Evolutionary conservation across 2,797 vertebrate genomes (phyloP).

Genomic region (Acipenser transmontanus): DNA sequence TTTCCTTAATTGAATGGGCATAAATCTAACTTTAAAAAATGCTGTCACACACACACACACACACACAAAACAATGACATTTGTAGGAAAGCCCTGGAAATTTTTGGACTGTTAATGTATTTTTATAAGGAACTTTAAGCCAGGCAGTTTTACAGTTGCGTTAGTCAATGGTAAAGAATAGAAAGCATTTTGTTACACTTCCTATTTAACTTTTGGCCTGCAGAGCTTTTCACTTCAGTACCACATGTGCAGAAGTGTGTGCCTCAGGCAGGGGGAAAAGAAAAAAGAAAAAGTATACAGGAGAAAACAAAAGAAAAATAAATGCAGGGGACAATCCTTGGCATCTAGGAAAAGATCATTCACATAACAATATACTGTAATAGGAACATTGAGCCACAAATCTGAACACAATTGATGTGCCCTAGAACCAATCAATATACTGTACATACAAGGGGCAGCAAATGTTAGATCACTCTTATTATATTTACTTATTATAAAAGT

Average conservation of each 20-base stretch:
- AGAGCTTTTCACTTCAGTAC: background rate
- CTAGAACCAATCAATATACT: slow-evolving; percentile 27
- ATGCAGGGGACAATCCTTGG: slow-evolving; percentile 22
- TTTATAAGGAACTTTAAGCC: too few species aligned
- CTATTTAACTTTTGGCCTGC: background rate
- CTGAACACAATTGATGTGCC: too few species aligned
- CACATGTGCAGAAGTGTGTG: background rate
- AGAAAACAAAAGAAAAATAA: slow-evolving; percentile 4
- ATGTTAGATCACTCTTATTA: too few species aligned
- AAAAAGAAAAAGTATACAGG: background rate
- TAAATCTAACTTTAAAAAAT: background rate
- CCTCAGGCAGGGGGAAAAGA: background rate
- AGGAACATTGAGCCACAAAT: background rate
- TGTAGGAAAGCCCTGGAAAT: background rate
- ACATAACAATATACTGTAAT: slow-evolving; percentile 44
- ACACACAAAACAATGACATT: background rate
- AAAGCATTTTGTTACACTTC: background rate
- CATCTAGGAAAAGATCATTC: slow-evolving; percentile 31
- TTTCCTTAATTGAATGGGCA: slow-evolving; percentile 23
- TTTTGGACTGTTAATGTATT: slow-evolving; percentile 15
- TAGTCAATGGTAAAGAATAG: slow-evolving; percentile 3
- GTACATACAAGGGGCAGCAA: background rate
- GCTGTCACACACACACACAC: slow-evolving; percentile 7
- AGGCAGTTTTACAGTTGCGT: background rate
- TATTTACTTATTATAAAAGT: too few species aligned